A percentile compares a stretch with the other conserved stretches of the same genome.
These are phyloP conservation scores for Andricus grossulariae DNA, from an alignment of 1,140 invertebrate genomes.

Conservation along the genomic window DNA sequence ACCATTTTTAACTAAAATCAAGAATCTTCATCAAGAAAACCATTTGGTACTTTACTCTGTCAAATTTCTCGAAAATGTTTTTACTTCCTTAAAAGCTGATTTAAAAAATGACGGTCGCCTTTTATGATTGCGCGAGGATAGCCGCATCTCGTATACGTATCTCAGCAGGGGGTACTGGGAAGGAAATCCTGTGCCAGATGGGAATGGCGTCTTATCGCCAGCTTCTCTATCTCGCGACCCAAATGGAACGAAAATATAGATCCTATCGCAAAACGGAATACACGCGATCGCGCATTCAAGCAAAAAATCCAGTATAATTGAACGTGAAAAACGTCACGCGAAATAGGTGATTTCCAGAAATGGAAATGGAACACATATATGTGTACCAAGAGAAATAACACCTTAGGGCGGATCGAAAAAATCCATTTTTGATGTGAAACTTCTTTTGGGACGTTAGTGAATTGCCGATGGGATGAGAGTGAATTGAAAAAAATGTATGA, in stretches of 20 bases:
- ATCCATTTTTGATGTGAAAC: no score
- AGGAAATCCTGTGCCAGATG: constrained; percentile 43
- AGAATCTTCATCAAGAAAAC: no score
- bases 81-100: constrained; percentile 4
- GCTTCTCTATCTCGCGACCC: constrained; percentile 36
- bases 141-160: constrained; percentile 8
- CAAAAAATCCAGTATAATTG: not conserved
- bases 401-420: no score
- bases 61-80: not conserved
- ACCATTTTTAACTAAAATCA: no score
- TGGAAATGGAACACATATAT: no score
- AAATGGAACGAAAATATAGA: constrained; percentile 34
- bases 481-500: no score
- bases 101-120: constrained; percentile 18
- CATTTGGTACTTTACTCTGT: no score
- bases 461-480: no score
- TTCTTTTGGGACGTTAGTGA: no score
- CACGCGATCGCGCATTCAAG: not conserved
- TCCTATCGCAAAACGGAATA: constrained; percentile 12
- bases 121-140: not conserved
- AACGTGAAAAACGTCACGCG: no score
- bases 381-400: no score
- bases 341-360: no score
- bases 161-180: not conserved
- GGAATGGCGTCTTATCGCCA: constrained; percentile 43